Evolutionary conservation across 2,888 invertebrate species (phyloP).

Genomic region (Parapristionchus giblindavisi): DNA sequence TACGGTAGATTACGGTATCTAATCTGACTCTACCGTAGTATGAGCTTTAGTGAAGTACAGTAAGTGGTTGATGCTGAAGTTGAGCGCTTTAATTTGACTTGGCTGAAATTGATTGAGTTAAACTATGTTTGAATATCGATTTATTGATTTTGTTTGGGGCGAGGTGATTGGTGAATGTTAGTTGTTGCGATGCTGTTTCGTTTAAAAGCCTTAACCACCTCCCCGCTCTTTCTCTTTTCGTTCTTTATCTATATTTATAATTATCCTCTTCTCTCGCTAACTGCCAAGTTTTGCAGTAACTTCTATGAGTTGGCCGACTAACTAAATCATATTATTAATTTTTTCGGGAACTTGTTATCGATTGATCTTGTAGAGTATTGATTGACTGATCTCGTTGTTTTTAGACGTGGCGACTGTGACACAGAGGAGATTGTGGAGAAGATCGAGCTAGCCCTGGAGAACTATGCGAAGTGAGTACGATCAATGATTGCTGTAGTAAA

Average conservation of each 20-base stretch:
- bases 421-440: constrained; percentile 53
- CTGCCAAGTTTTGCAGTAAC: not conserved
- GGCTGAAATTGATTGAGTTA: no score
- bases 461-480: constrained; percentile 51
- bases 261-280: not conserved
- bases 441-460: constrained; percentile 64
- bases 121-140: no score
- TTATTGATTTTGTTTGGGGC: not conserved
- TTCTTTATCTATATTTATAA: no score
- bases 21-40: no score
- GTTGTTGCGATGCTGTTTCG: not conserved
- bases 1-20: no score
- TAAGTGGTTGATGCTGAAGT: no score
- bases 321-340: not conserved
- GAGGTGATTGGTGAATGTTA: not conserved
- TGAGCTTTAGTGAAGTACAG: no score
- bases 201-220: no score
- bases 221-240: no score
- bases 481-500: not conserved
- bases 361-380: not conserved
- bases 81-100: no score
- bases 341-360: not conserved
- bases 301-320: not conserved
- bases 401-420: constrained; percentile 35
- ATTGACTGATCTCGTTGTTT: not conserved